Evolutionary conservation across 1,140 invertebrate genomes (phyloP).

Genomic region (Papilio glaucus): DNA sequence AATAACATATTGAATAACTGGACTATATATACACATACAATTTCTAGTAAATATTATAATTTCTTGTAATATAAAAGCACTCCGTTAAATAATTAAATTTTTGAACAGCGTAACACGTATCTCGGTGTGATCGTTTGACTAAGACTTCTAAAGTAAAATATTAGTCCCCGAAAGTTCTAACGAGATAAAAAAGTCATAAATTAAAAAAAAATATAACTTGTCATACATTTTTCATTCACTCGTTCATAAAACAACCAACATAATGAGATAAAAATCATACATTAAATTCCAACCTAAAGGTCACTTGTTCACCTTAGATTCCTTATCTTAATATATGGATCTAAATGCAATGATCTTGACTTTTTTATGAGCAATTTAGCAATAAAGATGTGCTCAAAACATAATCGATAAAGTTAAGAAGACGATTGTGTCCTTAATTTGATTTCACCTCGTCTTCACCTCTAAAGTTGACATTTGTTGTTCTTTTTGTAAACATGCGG

Average conservation of each 20-base stretch:
- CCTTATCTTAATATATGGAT: constrained; percentile 3
- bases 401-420: background rate
- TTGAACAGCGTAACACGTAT: too few relatives aligned
- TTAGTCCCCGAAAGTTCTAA: too few relatives aligned
- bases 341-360: constrained; percentile 2
- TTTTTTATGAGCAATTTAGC: constrained; percentile 5
- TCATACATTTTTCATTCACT: background rate
- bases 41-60: too few relatives aligned
- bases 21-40: too few relatives aligned
- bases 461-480: background rate
- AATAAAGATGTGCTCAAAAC: background rate
- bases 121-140: too few relatives aligned
- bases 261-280: background rate
- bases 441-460: constrained; percentile 4
- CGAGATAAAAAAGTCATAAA: too few relatives aligned
- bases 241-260: background rate
- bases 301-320: constrained; percentile 5
- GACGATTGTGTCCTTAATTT: background rate
- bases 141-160: too few relatives aligned
- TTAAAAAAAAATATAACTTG: too few relatives aligned
- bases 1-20: too few relatives aligned
- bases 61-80: too few relatives aligned
- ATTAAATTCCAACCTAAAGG: background rate
- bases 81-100: too few relatives aligned
- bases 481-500: too few relatives aligned